These are phyloP conservation scores for Ctenoplectra terminalis DNA, from an alignment of 1,140 invertebrate species.

Conservation along the genomic window DNA sequence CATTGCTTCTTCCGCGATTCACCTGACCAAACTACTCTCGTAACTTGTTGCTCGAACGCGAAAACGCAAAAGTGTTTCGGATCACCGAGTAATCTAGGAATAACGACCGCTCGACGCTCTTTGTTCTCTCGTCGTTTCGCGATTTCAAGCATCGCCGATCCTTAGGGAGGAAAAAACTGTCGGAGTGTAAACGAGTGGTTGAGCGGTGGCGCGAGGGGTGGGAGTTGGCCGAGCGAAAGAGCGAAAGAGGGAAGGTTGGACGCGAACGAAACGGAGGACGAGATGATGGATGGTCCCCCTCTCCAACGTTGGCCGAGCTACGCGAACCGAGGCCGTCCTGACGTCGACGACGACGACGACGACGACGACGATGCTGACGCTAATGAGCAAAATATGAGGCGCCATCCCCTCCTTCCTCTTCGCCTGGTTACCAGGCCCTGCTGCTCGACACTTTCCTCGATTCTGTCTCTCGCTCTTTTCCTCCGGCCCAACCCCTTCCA, in stretches of 20 bases:
- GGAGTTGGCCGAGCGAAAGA: slow-evolving; percentile 38
- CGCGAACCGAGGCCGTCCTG: slow-evolving; percentile 77
- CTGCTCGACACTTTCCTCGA: slow-evolving; percentile 25
- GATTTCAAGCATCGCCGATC: slow-evolving; percentile 1
- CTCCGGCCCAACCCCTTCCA: slow-evolving; percentile 48
- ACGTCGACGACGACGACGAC: slow-evolving; percentile 80
- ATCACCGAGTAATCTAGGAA: no score
- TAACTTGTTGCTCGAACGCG: slow-evolving; percentile 16
- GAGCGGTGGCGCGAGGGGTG: slow-evolving; percentile 18
- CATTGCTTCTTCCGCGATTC: no score
- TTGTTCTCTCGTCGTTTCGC: not conserved
- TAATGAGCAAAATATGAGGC: slow-evolving; percentile 83
- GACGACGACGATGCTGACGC: slow-evolving; percentile 82
- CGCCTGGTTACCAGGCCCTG: not conserved
- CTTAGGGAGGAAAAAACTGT: slow-evolving; percentile 14
- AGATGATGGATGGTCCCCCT: slow-evolving; percentile 81
- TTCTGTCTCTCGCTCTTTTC: slow-evolving; percentile 47
- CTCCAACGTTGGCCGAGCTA: slow-evolving; percentile 69
- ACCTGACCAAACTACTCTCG: no score
- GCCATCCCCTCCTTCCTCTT: slow-evolving; percentile 67
- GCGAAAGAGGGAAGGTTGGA: slow-evolving; percentile 60
- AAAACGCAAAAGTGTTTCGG: not conserved
- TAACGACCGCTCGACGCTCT: no score
- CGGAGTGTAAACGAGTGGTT: slow-evolving; percentile 49
- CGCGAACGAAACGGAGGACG: slow-evolving; percentile 74